Base-by-base conservation (phyloP, 1,140 invertebrate species). In the Heliconius himera region DNA sequence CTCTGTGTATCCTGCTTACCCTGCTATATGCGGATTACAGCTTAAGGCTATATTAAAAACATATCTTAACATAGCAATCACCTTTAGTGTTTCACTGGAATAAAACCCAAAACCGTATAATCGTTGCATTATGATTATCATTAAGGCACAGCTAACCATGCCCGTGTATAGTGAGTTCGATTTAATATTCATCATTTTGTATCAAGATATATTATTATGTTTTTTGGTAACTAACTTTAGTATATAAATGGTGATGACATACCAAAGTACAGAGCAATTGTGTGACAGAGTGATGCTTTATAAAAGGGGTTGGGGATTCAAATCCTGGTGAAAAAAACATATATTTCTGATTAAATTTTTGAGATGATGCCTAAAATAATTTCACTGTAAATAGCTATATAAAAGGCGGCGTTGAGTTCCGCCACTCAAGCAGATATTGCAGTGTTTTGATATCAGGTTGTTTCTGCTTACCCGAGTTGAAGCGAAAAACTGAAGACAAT, bases 161-260 rank as follows among this genome's bases (percentile, higher is more conserved):
- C 79, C 80, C 73, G 80, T 72, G 75, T 73, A 76, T 80, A 78
- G 72, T 74, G 75, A 11, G 80, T 80, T 80, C 79, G 77, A 51
- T 77, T 86, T 90, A 90, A 90, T 90, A 86, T 87, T 87, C 84
- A 90, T 90, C 87, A 90, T 90, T 84, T 87, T 76, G 78, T 83
- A 81, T 66, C 66, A 76, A 74, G 70, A 60, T 72, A 54, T 76
- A 51, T 81, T 73, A 83, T 83, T 84, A 82, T 72, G 73, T 80
- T 76, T 80, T 80, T 78, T 66, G 60, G 60, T 66, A 66, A 66
- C 60, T 66, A 66, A 66, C 22, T 66, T 66, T 66, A 66, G 22
- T 66, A 66, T 66, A 66, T 66, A 66, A n/a, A 66, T 66, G 60
- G n/a, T n/a, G 60, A 66, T 66, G 60, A 66, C 60, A 66, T 66